Base-by-base conservation (phyloP, 2,888 invertebrate genomes). In the Adelphocoris suturalis region DNA sequence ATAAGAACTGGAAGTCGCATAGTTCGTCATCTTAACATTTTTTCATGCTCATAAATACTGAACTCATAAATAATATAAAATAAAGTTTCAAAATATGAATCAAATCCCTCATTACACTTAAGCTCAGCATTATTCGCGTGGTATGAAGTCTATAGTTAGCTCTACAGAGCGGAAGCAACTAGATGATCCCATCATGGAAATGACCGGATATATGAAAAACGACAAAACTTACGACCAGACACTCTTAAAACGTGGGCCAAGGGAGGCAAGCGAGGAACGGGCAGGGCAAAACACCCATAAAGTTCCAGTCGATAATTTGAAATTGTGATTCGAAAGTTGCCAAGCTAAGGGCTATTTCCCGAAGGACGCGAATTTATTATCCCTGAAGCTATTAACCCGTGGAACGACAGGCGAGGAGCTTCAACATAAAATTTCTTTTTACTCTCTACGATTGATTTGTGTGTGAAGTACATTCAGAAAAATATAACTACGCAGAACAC, bases 241-340 rank as follows among this genome's bases (percentile, higher is more conserved):
- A 19, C 19, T 9, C 19, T 13, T 52, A 13, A 5, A 16, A 9
- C 19, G 61, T 19, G 5, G 14, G 61, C n/a, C 9, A 61, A n/a
- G 61, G 9, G 19, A 61, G 19, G 61, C 61, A 3, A 61, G 61
- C 19, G 19, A 19, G 2, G 61, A n/a, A 47, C 81, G 48, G 46
- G 7, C 11, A 47, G 46, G 48, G n/a, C 46, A 46, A 81, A 81
- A 47, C 81, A 47, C 13, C 75, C 68, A 68, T 86, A 86, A 68
- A 68, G 46, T n/a, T 46, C 75, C 47, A 28, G 61, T 68, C 86
- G 86, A 86, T 84, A 55, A 84, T 86, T 86, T 86, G 86, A 86
- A 86, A 86, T 86, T 86, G 86, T 86, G 86, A 86, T 86, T 86
- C 86, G 86, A 52, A 68, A 61, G 46, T 86, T 86, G 61, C 46